Conservation (phyloP, 2,888 invertebrate species). For the Alloplasta piceator region DNA sequence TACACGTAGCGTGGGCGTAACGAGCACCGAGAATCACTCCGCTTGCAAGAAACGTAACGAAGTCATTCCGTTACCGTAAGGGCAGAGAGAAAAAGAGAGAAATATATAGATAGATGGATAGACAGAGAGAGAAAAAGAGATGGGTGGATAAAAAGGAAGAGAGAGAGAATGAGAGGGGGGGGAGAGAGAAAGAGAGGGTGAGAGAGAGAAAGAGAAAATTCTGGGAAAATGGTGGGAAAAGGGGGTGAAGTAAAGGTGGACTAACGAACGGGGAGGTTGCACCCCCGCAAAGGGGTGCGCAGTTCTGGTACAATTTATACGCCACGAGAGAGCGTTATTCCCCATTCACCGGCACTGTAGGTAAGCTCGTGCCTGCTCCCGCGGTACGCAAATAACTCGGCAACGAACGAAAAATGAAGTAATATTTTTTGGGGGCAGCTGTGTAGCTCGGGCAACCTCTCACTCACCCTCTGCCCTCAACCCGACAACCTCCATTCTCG, state of each 20-base stretch:
- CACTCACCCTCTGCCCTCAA: background rate
- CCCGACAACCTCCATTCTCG: constrained; percentile 16
- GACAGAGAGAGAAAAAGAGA: constrained; percentile 25
- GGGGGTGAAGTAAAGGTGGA: constrained; percentile 54
- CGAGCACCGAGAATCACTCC: constrained; percentile 54
- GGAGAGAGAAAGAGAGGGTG: constrained; percentile 31
- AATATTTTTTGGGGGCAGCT: constrained; percentile 76
- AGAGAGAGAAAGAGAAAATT: background rate
- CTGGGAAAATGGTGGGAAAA: constrained; percentile 33
- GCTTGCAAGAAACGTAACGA: constrained; percentile 62
- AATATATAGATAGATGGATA: too few species aligned
- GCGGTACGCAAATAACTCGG: constrained; percentile 74
- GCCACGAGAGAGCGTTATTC: constrained; percentile 46
- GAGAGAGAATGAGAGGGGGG: constrained; percentile 43
- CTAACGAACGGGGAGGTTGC: constrained; percentile 53
- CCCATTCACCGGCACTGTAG: constrained; percentile 36
- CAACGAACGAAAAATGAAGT: constrained; percentile 75
- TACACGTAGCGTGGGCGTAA: constrained; percentile 53
- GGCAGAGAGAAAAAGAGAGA: constrained; percentile 36
- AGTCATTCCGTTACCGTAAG: constrained; percentile 61
- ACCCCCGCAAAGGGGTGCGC: constrained; percentile 29
- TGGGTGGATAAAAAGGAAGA: constrained; percentile 5
- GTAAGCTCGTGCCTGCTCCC: constrained; percentile 36
- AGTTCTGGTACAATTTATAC: constrained; percentile 51
- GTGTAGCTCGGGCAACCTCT: constrained; percentile 59